phyloP scores from a whole-genome alignment of 2,113 vertebrate genomes.

The Chionis minor region DNA sequence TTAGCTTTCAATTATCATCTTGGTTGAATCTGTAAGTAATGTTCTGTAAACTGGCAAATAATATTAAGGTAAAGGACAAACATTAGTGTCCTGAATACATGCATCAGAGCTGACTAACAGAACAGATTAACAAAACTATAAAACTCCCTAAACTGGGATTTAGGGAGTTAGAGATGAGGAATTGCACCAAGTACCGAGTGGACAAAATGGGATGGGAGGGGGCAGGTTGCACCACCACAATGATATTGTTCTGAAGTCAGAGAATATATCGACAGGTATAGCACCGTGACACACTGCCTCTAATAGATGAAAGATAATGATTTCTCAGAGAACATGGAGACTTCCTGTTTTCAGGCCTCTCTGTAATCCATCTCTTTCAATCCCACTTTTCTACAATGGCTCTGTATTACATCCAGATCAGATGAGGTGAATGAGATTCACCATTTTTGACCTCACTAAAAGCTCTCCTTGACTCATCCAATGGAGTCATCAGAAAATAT shows the following conservation, averaged over 20 bases:
- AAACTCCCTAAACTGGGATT: neutral
- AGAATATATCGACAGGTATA: neutral
- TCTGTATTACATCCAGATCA: neutral
- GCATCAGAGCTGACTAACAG: neutral
- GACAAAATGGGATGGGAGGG: no score
- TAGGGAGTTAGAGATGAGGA: no score
- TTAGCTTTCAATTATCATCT: neutral
- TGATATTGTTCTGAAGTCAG: neutral
- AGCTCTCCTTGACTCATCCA: neutral
- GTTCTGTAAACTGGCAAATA: neutral
- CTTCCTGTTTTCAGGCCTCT: neutral
- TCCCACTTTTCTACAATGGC: neutral
- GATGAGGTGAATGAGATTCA: neutral
- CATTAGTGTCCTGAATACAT: accelerated
- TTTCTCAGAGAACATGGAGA: neutral
- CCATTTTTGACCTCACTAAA: neutral
- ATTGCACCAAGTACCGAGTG: no score
- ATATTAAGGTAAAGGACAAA: neutral
- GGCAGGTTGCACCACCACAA: no score
- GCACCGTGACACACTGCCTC: neutral
- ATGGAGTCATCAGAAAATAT: neutral
- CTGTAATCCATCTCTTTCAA: no score
- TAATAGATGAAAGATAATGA: neutral
- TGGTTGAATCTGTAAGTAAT: neutral
- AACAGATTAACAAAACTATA: neutral